Evolutionary conservation across 2,797 vertebrate species (phyloP), one percentile per base, ranked within the genome.

Genomic region (Rhynchotus rufescens): DNA sequence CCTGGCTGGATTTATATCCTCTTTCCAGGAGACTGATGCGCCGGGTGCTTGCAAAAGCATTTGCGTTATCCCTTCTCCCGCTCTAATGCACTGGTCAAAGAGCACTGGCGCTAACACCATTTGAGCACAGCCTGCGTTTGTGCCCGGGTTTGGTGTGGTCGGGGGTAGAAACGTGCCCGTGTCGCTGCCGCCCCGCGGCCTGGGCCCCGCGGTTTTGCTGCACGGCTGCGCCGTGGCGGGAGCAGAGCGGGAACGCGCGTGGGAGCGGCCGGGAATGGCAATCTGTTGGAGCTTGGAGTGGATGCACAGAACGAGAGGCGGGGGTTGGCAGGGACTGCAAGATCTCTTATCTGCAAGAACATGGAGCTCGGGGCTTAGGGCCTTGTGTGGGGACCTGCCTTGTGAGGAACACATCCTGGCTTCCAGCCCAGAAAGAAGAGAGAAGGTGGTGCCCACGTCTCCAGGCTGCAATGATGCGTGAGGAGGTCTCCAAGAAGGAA

Each of bases 131-230:
- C 72, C 64, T 0, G 0, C n/a, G 30, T 82, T 61, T 69, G 40
- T 23, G 22, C 13, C 3, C 28, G 64, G 38, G 49, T 69, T 56
- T 61, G 40, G 22, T 0, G 1, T 59, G 17, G 16, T 25, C 30
- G 14, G 52, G 68, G n/a, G 49, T 19, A 44, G 67, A 49, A 47
- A 60, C 10, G 15, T 51, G 6, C 57, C 72, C 38, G 15, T 14
- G 19, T 71, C 0, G 0, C 56, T 68, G 44, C 51, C 0, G 0
- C 4, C 0, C 15, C 0, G 1, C 12, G 49, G 60, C 42, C 62
- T 45, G 28, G 72, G 44, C 77, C 32, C 49, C 82, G 15, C 42
- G 4, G 21, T 40, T 44, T 77, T 76, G 26, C 23, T 72, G 5
- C 0, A 0, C 23, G 36, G 32, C 21, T 0, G 2, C 15, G 19